Base-by-base conservation (phyloP, 2,888 invertebrate genomes). In the Pyrrhia umbra region DNA sequence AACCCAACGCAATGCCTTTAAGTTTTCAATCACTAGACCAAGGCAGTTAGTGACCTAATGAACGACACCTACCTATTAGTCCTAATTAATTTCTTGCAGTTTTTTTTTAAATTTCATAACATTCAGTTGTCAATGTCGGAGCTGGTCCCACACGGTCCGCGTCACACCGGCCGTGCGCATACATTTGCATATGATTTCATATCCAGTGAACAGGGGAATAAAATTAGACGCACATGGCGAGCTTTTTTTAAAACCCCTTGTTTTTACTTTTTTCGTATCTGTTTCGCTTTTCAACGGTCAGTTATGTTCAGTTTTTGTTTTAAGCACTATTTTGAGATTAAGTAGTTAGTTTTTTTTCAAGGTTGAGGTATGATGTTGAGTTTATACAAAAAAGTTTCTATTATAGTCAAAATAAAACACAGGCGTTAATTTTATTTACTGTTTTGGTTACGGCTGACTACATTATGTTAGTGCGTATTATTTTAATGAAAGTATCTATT, bases 111-210 rank as follows among this genome's bases (percentile, higher is more conserved):
- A 72, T 56, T 69, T 45, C 57, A 77, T 68, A 62, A 67, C 60
- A 77, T 68, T 68, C 71, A 77, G 75, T 77, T 75, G 79, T 75
- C 68, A 69, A 64, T 55, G 39, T 60, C 18, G 54, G 73, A 66
- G 20, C 46, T 66, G 45, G 68, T 60, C 64, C 46, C 59, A 52
- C 59, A 64, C 66, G 54, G 49, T n/a, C 40, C 51, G 60, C 68
- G 76, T 85, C 86, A 85, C 86, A 85, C 80, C 75, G 68, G 70
- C 74, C 77, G 68, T 21, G 79, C 89, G 93, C 90, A 94, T 93
- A 93, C 77, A 95, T 95, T 95, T 92, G 90, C 95, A 95, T 95
- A 74, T 88, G 69, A 94, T 95, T 95, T 95, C 95, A 95, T 94
- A 93, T 91, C 92, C 95, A 93, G 82, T 94, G 95, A 92, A 81